Evolutionary conservation across 2,113 vertebrate genomes (phyloP), one percentile per base, ranked within the genome.

Genomic region (Tyrannus savana): DNA sequence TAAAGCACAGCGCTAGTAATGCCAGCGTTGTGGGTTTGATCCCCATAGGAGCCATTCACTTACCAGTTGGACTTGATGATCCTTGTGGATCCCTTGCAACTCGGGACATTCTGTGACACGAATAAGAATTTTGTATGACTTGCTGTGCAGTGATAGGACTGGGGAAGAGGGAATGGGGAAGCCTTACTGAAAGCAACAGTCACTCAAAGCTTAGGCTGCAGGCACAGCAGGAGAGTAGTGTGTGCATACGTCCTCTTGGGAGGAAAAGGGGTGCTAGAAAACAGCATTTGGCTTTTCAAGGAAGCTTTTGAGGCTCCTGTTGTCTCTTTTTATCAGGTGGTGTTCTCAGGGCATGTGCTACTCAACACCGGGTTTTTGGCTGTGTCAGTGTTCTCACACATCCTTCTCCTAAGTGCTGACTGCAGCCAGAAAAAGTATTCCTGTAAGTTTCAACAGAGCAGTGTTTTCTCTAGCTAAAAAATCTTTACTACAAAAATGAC

Each of bases 341-440:
- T 81, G 30, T 49, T 90, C 44, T 67, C 66, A 74, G 64, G 42
- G 11, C 33, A 3, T 2, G 24, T 83, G 33, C 56, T 19, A 5
- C 39, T 87, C 19, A 14, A 11, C 35, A 24, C 25, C 1, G 2
- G 10, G 10, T 63, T 71, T 52, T 46, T 78, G n/a, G 41, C 63
- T 80, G 0, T 84, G 2, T 74, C 41, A 12, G 24, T 44, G 23
- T 58, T 56, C 52, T 1, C 0, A 7, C 39, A 33, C 0, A 24
- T 39, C 30, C 50, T 68, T 37, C 33, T 42, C 18, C 80, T 19
- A 60, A 37, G 14, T 56, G 25, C 47, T 31, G 25, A 46, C 37
- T 60, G 39, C 12, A 52, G 63, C 58, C 64, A 87, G 59, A 33
- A 42, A 13, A 69, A 59, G 31, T 59, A 17, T 66, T 78, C 19